Evolutionary conservation across 2,888 invertebrate genomes (phyloP).

Genomic region (Morinoia aosen): DNA sequence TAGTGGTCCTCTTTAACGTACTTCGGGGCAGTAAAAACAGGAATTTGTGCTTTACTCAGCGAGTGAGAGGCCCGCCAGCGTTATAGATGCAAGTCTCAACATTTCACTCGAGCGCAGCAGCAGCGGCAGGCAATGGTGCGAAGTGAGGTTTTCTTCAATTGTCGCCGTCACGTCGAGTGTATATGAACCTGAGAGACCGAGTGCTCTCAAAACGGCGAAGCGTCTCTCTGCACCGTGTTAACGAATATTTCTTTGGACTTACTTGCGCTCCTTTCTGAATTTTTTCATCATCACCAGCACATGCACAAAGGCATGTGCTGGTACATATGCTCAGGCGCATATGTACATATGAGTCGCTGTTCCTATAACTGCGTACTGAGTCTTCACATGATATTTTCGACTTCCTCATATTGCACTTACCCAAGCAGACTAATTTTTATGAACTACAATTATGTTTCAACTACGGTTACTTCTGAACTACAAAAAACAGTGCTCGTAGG

Average conservation of each 20-base stretch:
- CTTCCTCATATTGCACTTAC: too few relatives aligned
- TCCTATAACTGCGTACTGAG: neutral
- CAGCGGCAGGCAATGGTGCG: neutral
- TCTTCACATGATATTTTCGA: neutral
- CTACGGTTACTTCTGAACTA: too few relatives aligned
- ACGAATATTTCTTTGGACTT: neutral
- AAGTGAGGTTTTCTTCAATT: neutral
- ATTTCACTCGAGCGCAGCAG: neutral
- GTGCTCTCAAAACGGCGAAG: neutral
- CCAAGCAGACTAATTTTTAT: too few relatives aligned
- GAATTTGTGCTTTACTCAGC: neutral
- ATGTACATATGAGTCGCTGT: neutral
- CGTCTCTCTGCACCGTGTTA: neutral
- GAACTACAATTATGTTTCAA: too few relatives aligned
- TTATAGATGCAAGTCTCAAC: neutral
- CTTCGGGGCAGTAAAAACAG: neutral
- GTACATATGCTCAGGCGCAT: neutral
- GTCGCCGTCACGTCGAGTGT: neutral
- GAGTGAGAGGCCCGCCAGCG: neutral
- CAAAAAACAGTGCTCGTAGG: too few relatives aligned
- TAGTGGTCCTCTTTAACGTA: constrained; percentile 13
- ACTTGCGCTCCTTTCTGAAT: neutral
- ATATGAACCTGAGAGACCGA: neutral
- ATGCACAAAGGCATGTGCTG: neutral
- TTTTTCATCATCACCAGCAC: neutral